phyloP scores from a whole-genome alignment of 2,113 vertebrate species.

The Numenius arquata region DNA sequence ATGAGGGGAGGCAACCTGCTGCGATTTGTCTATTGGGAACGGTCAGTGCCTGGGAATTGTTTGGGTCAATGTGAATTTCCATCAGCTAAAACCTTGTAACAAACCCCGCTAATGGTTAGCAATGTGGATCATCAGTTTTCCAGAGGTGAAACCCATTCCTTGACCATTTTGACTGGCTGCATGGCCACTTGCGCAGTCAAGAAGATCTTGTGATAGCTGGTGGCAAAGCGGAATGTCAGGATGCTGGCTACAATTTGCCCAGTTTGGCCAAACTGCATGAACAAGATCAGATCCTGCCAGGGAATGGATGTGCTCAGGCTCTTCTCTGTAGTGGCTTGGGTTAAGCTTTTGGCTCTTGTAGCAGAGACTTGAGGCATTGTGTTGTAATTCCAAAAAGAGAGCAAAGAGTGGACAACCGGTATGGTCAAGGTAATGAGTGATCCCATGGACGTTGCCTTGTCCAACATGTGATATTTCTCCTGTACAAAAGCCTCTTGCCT shows the following conservation, averaged over 20 bases:
- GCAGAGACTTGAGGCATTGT: accelerated
- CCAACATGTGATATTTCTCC: not conserved
- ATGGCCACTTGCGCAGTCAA: accelerated
- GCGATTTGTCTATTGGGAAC: not conserved
- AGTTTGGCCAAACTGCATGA: not conserved
- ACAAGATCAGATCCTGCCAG: not conserved
- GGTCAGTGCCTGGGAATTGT: not conserved
- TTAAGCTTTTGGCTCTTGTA: not conserved
- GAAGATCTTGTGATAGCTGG: not conserved
- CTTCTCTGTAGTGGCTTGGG: not conserved
- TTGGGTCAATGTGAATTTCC: not conserved
- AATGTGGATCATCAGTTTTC: not conserved
- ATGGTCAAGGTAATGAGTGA: not conserved
- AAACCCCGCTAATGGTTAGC: not conserved
- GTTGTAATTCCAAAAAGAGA: not conserved
- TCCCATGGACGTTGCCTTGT: not conserved
- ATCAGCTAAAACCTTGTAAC: not conserved
- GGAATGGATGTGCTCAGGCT: not conserved
- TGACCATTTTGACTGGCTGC: not conserved
- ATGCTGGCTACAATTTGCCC: not conserved
- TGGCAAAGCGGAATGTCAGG: not conserved
- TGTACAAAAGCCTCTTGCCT: not conserved
- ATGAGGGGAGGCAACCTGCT: not conserved
- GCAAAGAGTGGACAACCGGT: not conserved
- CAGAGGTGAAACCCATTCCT: not conserved